Evolutionary conservation across 2,888 invertebrate species (phyloP), one percentile per base, ranked within the genome.

Genomic region (Timandra comae): DNA sequence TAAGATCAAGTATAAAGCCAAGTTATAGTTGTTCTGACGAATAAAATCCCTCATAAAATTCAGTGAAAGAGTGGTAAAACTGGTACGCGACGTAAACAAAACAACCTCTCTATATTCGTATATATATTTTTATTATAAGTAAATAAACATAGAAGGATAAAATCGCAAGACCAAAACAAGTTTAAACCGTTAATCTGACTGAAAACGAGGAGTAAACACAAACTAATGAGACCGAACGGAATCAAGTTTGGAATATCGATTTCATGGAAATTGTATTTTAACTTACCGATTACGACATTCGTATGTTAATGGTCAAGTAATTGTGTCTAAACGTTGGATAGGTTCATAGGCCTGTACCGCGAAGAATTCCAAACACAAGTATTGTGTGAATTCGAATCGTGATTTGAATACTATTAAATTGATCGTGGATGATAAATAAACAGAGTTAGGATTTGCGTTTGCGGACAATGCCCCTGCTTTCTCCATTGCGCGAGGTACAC

Each of bases 361-460:
- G 51, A 64, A 64, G 78, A 73, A 80, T 80, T 71, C 58, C 64
- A 64, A 73, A 65, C 64, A 69, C 67, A 73, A 69, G 59, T 64
- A 63, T 77, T 81, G 84, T 81, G 81, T 78, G 82, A 82, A 81
- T 76, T 67, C 68, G 52, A 67, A 61, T 80, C 85, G 85, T 81
- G 84, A 43, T 70, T 70, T 63, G 84, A 80, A 82, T 84, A 69
- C 62, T 52, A 52, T 64, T 65, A 52, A 60, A 63, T 51, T 50
- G 59, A 64, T 76, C 61, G 71, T 63, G 58, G 52, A 64, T 64
- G 70, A 73, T 77, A 76, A 75, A 76, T 68, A 77, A 75, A 72
- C 66, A 56, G 63, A 62, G 60, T 56, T 67, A 61, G 65, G 65
- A 69, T 66, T 63, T 45, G 60, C 63, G 72, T 73, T 63, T 45